phyloP scores from a whole-genome alignment of 2,797 vertebrate species.

The Pantherophis alleghaniensis region DNA sequence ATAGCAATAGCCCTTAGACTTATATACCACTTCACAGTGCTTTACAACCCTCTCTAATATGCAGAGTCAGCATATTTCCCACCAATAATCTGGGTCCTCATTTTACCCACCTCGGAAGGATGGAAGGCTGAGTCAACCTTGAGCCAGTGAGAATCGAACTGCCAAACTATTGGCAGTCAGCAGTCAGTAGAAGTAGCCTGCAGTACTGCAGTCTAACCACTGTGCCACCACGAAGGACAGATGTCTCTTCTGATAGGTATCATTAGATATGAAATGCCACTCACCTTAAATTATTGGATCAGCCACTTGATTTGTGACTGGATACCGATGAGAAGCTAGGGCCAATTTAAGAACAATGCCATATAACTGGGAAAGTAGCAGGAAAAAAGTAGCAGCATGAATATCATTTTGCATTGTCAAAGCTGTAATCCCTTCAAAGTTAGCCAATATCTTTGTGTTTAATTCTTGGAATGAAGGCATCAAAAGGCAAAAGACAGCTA shows the following conservation, averaged over 20 bases:
- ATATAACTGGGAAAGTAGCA: too few relatives aligned
- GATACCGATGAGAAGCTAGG: neutral
- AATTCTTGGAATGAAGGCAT: neutral
- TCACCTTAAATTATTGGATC: neutral
- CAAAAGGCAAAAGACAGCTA: neutral
- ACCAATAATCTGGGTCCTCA: too few relatives aligned
- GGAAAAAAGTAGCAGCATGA: neutral
- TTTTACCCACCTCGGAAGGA: too few relatives aligned
- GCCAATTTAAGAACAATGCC: neutral
- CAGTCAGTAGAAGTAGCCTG: too few relatives aligned
- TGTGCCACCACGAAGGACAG: neutral
- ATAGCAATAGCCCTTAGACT: too few relatives aligned
- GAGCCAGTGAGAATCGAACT: too few relatives aligned
- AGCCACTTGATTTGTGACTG: neutral
- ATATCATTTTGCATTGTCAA: neutral
- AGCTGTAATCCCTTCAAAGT: neutral
- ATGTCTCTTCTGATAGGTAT: neutral
- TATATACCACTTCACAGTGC: too few relatives aligned
- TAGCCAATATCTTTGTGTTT: neutral
- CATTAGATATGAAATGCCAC: neutral
- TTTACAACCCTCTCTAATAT: too few relatives aligned
- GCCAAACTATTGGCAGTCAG: too few relatives aligned
- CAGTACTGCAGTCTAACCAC: too few relatives aligned
- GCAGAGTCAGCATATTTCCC: too few relatives aligned
- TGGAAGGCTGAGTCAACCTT: too few relatives aligned